A percentile compares a stretch with the other conserved stretches of the same genome.
Evolutionary conservation across 2,797 vertebrate genomes (phyloP).

Genomic region (Macropus fuliginosus): DNA sequence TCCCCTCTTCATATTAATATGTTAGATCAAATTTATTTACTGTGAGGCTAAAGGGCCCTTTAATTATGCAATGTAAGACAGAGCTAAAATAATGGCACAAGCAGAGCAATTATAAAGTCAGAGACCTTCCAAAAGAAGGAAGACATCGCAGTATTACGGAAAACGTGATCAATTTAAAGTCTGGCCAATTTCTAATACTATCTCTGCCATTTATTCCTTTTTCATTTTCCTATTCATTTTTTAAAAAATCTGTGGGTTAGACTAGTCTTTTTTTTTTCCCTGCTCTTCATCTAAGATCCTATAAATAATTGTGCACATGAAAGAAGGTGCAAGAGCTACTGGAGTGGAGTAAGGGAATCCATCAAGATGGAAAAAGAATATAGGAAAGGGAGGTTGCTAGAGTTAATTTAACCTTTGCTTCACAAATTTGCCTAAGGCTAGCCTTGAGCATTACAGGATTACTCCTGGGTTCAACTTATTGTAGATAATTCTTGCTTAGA

Average conservation of each 20-base stretch:
- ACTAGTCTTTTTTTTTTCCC: neutral
- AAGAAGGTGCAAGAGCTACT: neutral
- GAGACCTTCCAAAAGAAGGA: neutral
- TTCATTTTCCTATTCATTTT: no score
- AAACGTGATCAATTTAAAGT: neutral
- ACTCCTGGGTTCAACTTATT: neutral
- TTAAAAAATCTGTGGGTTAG: neutral
- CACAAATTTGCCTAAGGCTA: neutral
- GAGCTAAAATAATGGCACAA: neutral
- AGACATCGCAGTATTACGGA: neutral
- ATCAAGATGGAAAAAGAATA: neutral
- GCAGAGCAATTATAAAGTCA: neutral
- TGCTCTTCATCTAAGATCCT: neutral
- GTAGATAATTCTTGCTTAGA: neutral
- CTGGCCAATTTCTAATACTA: neutral
- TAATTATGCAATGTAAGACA: neutral
- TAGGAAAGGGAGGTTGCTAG: neutral
- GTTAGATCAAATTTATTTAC: neutral
- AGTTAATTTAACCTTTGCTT: neutral
- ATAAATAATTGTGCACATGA: neutral
- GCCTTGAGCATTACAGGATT: neutral
- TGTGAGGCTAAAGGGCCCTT: neutral
- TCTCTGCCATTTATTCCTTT: neutral
- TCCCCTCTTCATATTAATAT: neutral
- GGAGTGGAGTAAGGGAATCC: neutral